Evolutionary conservation across 1,140 invertebrate species (phyloP), one percentile per base, ranked within the genome.

Genomic region (Drosophila arawakana): DNA sequence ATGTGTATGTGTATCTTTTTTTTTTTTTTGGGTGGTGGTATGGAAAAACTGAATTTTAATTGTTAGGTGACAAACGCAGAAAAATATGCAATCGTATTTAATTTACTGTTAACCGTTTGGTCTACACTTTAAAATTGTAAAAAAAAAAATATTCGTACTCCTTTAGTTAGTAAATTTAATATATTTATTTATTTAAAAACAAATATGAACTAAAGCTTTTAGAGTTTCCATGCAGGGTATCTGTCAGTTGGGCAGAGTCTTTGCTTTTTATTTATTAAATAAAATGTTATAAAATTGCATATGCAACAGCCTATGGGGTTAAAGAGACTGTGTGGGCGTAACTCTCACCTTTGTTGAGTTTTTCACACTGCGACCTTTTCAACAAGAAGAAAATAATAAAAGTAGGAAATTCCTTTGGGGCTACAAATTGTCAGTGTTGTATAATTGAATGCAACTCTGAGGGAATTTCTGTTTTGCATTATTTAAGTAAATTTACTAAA

Each of bases 251-350:
- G 2, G 18, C 18, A 2, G 0, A 21, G 18, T 21, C 18, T 52
- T 37, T 37, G 6, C 6, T 37, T 37, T 7, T 37, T 13, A 35
- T 35, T 52, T 30, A 30, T 37, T 37, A 30, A 10, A 34, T 13
- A n/a, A 34, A 15, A 49, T 11, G 11, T 54, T 55, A 55, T 37
- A 11, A 55, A 46, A 55, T 55, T 35, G 37, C 30, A 55, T 55
- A 55, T 66, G 62, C 50, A 65, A 65, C 62, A 43, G 49, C 7
- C 60, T 4, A 25, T 35, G 10, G 10, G 5, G 46, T 1, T 35
- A 61, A 35, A 49, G 25, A 1, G 41, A 8, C 21, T 18, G 39
- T 9, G 37, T 59, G 57, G 11, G 57, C 7, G 57, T 30, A 10
- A 21, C 13, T 3, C 2, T 18, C 13, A 2, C 39, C 39, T 11